These are phyloP conservation scores for Drosophila leontia DNA, from an alignment of 1,140 invertebrate genomes.

Conservation along the genomic window DNA sequence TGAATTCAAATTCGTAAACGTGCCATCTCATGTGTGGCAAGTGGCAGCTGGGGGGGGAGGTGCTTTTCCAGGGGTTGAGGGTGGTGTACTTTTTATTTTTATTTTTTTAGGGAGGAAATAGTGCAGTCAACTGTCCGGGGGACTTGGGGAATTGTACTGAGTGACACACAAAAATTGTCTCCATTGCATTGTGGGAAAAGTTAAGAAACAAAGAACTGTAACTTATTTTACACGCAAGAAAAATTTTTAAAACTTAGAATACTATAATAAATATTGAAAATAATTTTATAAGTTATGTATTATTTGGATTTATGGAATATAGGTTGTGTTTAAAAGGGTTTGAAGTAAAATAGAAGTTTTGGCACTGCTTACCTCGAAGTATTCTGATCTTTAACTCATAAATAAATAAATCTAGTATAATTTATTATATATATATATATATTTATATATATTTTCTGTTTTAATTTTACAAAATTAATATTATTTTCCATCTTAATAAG, in stretches of 20 bases:
- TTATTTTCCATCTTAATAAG: background rate
- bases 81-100: constrained; percentile 5
- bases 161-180: constrained; percentile 33
- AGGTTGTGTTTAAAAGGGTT: background rate
- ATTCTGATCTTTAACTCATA: too few species aligned
- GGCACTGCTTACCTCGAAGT: too few species aligned
- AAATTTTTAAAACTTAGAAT: background rate
- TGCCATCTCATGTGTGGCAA: constrained; percentile 61
- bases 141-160: constrained; percentile 37
- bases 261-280: background rate
- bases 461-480: background rate
- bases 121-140: constrained; percentile 30
- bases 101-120: background rate
- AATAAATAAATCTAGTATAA: background rate
- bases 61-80: background rate
- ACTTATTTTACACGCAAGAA: background rate
- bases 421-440: too few species aligned
- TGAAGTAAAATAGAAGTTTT: background rate
- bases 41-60: constrained; percentile 16
- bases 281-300: background rate
- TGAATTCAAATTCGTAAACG: constrained; percentile 78
- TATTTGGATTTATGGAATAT: background rate
- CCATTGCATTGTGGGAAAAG: constrained; percentile 46
- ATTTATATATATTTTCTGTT: background rate
- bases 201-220: constrained; percentile 9